phyloP scores from a whole-genome alignment of 2,113 vertebrate species.

The Daphoenositta chrysoptera region DNA sequence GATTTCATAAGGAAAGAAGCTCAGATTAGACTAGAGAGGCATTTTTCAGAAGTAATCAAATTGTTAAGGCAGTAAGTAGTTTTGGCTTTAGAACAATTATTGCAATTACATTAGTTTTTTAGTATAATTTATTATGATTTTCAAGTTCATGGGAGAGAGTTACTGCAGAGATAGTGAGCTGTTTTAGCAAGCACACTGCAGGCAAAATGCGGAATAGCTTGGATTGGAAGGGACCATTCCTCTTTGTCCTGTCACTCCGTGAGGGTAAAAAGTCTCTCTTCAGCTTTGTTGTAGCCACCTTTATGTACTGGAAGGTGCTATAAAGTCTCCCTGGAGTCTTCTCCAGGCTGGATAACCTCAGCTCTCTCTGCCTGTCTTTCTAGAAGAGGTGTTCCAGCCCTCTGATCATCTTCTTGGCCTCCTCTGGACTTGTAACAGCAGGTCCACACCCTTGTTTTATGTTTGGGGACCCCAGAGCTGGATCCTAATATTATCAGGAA shows the following conservation, averaged over 20 bases:
- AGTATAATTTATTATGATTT: background rate
- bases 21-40: background rate
- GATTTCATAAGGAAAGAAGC: background rate
- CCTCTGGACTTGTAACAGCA: background rate
- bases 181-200: background rate
- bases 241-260: background rate
- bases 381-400: background rate
- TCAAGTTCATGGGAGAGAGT: background rate
- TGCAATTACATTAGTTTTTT: background rate
- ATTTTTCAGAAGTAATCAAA: background rate
- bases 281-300: background rate
- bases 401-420: background rate
- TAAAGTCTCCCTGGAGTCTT: background rate
- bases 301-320: background rate
- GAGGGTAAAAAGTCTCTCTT: background rate
- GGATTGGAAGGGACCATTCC: background rate
- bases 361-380: background rate
- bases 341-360: background rate
- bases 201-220: background rate
- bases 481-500: background rate
- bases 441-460: background rate
- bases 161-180: background rate
- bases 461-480: background rate
- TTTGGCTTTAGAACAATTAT: background rate
- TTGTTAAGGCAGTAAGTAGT: background rate